Conservation (phyloP, 2,888 invertebrate genomes). For the Drosophila yooni region DNA sequence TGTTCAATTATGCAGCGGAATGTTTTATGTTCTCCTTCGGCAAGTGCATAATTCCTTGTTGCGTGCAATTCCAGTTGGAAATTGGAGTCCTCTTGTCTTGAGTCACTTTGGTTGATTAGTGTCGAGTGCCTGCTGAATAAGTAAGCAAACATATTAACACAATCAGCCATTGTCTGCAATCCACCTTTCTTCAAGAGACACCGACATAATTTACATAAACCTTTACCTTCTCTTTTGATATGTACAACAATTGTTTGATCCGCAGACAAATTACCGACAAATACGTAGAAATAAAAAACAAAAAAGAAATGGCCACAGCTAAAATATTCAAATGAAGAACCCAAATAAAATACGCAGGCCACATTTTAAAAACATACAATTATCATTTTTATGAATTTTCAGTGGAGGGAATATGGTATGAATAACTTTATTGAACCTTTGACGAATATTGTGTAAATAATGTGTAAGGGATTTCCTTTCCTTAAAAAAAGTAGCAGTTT, state of each 20-base stretch:
- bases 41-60: slow-evolving; percentile 71
- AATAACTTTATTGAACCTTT: neutral
- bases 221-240: slow-evolving; percentile 33
- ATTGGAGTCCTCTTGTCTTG: slow-evolving; percentile 21
- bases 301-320: slow-evolving; percentile 7
- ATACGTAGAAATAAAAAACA: slow-evolving; percentile 14
- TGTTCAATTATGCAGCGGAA: slow-evolving; percentile 83
- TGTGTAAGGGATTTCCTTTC: neutral
- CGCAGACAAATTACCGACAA: slow-evolving; percentile 61
- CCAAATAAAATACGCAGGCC: slow-evolving; percentile 35
- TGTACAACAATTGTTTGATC: slow-evolving; percentile 61
- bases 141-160: slow-evolving; percentile 63
- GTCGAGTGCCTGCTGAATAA: slow-evolving; percentile 75
- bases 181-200: slow-evolving; percentile 25
- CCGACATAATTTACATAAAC: slow-evolving; percentile 52
- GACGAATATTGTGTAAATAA: neutral
- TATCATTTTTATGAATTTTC: slow-evolving; percentile 9
- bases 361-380: slow-evolving; percentile 59
- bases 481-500: neutral
- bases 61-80: slow-evolving; percentile 36
- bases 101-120: slow-evolving; percentile 78
- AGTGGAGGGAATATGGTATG: slow-evolving; percentile 3
- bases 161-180: slow-evolving; percentile 6
- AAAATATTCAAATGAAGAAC: slow-evolving; percentile 58
- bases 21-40: slow-evolving; percentile 72